Conservation (phyloP, 1,140 invertebrate genomes). For the Akabosia matsudoensis region DNA sequence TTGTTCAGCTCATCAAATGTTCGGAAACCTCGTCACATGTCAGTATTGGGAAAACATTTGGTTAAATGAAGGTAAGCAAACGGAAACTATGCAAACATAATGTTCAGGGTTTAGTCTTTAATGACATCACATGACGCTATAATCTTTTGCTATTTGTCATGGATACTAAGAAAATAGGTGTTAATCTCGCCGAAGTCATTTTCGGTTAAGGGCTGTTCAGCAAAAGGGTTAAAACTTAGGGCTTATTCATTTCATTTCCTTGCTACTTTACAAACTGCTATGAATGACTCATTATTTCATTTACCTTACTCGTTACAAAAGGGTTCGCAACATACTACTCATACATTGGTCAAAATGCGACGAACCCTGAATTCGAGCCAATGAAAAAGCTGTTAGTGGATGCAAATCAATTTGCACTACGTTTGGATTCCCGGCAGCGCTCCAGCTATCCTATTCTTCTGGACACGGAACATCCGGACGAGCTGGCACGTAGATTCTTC, state of each 20-base stretch:
- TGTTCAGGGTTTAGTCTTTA: too few relatives aligned
- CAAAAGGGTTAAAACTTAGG: too few relatives aligned
- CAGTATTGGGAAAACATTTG: conserved; percentile 33
- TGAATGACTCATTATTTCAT: neutral
- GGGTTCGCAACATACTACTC: conserved; percentile 22
- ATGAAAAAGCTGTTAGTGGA: conserved; percentile 16
- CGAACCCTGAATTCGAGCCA: conserved; percentile 23
- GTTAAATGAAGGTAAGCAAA: conserved; percentile 35
- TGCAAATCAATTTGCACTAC: conserved; percentile 13
- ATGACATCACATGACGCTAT: too few relatives aligned
- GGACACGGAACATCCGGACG: neutral
- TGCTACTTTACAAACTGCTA: too few relatives aligned
- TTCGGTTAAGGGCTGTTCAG: too few relatives aligned
- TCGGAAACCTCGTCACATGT: conserved; percentile 12
- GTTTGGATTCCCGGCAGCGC: neutral
- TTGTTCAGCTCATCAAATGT: conserved; percentile 14
- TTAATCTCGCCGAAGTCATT: too few relatives aligned
- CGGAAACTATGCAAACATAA: neutral
- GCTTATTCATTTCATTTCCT: too few relatives aligned
- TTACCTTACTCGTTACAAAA: neutral
- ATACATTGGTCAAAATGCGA: conserved; percentile 15
- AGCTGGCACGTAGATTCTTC: neutral
- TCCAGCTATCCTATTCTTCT: conserved; percentile 16
- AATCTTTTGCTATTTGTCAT: too few relatives aligned
- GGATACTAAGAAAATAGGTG: too few relatives aligned